A percentile compares a stretch with the other conserved stretches of the same genome.
Evolutionary conservation across 2,113 vertebrate species (phyloP).

Genomic region (Rynchops niger): DNA sequence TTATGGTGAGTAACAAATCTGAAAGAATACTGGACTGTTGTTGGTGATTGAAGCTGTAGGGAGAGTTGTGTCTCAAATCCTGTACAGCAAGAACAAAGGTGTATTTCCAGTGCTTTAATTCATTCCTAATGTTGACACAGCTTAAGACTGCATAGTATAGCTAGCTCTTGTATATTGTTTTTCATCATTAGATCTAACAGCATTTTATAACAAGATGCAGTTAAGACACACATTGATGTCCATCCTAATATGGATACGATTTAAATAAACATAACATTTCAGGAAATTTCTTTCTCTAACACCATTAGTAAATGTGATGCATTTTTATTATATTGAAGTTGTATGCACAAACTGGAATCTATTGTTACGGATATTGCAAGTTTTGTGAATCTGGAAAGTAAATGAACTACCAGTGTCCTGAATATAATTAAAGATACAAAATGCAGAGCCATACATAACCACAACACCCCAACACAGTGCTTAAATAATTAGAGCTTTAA

Average conservation of each 20-base stretch:
- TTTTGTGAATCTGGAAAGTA: neutral
- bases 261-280: neutral
- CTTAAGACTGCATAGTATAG: neutral
- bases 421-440: neutral
- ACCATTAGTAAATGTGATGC: neutral
- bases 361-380: neutral
- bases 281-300: neutral
- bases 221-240: neutral
- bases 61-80: neutral
- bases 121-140: neutral
- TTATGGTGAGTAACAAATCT: neutral
- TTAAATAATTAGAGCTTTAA: neutral
- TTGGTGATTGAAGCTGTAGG: neutral
- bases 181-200: neutral
- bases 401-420: neutral
- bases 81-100: neutral
- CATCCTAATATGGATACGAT: neutral
- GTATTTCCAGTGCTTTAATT: neutral
- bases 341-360: neutral
- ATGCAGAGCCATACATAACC: neutral
- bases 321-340: conserved; percentile 25
- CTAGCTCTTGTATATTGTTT: neutral
- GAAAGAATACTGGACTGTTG: neutral
- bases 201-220: neutral
- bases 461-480: neutral